Evolutionary conservation across 2,888 invertebrate species (phyloP).

Genomic region (Alsophila aescularia): DNA sequence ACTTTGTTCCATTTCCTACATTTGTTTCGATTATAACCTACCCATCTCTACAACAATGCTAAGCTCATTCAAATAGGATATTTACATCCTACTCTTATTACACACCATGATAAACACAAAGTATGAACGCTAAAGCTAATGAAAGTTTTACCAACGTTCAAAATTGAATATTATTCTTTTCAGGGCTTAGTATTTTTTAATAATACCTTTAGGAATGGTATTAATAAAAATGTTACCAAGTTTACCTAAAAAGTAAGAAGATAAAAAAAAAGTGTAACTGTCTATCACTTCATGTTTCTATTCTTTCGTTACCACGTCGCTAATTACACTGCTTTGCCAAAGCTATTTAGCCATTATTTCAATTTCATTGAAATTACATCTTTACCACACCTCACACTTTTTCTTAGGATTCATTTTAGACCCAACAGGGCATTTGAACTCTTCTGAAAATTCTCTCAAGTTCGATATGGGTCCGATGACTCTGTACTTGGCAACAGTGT

Average conservation of each 20-base stretch:
- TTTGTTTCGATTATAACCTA: slow-evolving; percentile 8
- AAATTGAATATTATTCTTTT: too few species aligned
- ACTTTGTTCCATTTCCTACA: background rate
- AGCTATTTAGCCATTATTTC: slow-evolving; percentile 18
- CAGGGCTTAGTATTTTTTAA: too few species aligned
- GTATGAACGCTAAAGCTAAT: too few species aligned
- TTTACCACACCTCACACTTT: slow-evolving; percentile 95
- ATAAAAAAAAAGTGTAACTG: background rate
- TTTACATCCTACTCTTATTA: slow-evolving; percentile 7
- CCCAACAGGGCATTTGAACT: slow-evolving; percentile 90
- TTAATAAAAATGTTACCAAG: too few species aligned
- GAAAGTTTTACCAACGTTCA: too few species aligned
- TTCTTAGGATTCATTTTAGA: slow-evolving; percentile 92
- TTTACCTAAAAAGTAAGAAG: too few species aligned
- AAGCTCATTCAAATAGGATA: slow-evolving; percentile 35
- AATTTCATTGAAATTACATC: background rate
- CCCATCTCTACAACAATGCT: slow-evolving; percentile 27
- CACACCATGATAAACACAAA: slow-evolving; percentile 4
- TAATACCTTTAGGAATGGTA: too few species aligned
- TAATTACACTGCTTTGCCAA: slow-evolving; percentile 13
- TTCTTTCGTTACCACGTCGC: slow-evolving; percentile 9
- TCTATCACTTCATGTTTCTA: slow-evolving; percentile 21
- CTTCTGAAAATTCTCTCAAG: slow-evolving; percentile 91
- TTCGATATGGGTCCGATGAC: slow-evolving; percentile 95
- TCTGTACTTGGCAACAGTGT: slow-evolving; percentile 93